Conservation (phyloP, 2,888 invertebrate species). For the Cantharis lateralis region DNA sequence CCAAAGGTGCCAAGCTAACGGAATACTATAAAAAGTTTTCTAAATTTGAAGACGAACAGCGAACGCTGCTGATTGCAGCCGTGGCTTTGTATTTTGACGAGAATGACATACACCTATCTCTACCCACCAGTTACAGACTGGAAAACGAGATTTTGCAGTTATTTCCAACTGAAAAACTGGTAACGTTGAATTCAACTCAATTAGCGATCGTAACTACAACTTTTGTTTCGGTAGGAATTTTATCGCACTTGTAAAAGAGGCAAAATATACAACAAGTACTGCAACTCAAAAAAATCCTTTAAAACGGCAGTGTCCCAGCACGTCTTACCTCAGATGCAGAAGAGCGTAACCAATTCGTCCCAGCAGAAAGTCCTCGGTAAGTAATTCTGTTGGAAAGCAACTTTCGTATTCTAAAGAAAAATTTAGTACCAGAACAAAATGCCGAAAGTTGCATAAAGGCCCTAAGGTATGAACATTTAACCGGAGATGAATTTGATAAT, state of each 20-base stretch:
- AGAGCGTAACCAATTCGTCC: background rate
- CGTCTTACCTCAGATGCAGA: background rate
- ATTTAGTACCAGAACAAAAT: background rate
- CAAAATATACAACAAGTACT: background rate
- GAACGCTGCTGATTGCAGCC: background rate
- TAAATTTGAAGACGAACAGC: background rate
- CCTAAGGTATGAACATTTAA: background rate
- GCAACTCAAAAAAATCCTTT: slow-evolving; percentile 1
- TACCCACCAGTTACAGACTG: background rate
- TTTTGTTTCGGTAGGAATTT: background rate
- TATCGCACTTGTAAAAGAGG: background rate
- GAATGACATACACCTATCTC: background rate
- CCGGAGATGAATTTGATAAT: background rate
- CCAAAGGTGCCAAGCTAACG: background rate
- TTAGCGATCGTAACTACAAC: background rate
- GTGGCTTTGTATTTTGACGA: background rate
- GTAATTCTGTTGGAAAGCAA: background rate
- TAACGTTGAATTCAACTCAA: background rate
- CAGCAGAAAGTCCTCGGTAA: background rate
- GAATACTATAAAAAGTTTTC: background rate
- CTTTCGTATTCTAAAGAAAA: background rate
- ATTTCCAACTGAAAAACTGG: background rate
- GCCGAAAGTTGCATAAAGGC: background rate
- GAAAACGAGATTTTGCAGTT: background rate
- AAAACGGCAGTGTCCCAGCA: background rate